phyloP scores from a whole-genome alignment of 2,797 vertebrate species.

The Melopsittacus undulatus region DNA sequence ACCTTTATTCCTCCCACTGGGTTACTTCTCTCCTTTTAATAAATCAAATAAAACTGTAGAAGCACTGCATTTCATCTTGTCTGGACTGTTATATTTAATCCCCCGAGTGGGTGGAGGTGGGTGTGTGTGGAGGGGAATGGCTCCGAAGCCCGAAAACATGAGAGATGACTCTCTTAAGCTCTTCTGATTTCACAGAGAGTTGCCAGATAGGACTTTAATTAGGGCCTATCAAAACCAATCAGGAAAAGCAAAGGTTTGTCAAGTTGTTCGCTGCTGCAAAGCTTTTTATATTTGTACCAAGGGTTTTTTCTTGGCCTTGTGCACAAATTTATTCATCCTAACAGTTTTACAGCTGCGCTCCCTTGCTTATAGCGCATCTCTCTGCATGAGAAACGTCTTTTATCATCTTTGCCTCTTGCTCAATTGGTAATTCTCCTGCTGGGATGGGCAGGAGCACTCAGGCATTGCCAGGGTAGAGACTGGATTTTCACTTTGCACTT shows the following conservation, averaged over 20 bases:
- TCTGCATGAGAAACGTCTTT: constrained; percentile 64
- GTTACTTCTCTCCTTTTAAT: constrained; percentile 57
- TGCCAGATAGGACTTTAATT: constrained; percentile 59
- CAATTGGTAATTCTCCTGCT: constrained; percentile 53
- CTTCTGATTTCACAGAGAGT: constrained; percentile 37
- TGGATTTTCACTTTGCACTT: constrained; percentile 44
- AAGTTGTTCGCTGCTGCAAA: not conserved
- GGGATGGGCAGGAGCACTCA: constrained; percentile 49
- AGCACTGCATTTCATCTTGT: constrained; percentile 59
- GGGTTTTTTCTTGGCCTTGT: not conserved
- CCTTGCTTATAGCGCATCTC: constrained; percentile 56
- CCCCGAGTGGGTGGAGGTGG: constrained; percentile 19
- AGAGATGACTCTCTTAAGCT: constrained; percentile 59
- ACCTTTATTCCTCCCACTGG: constrained; percentile 16
- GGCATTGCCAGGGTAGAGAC: constrained; percentile 45
- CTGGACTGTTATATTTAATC: constrained; percentile 43
- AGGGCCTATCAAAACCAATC: constrained; percentile 54
- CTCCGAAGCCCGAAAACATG: constrained; percentile 47
- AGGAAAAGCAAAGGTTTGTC: constrained; percentile 35
- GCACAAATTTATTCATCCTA: constrained; percentile 58
- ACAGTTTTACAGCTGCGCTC: constrained; percentile 36
- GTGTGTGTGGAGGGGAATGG: not conserved
- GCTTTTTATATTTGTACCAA: not conserved
- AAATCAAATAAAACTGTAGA: constrained; percentile 59
- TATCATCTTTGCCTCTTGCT: constrained; percentile 45